phyloP scores from a whole-genome alignment of 2,888 invertebrate species.

The Calephelis perditalis region DNA sequence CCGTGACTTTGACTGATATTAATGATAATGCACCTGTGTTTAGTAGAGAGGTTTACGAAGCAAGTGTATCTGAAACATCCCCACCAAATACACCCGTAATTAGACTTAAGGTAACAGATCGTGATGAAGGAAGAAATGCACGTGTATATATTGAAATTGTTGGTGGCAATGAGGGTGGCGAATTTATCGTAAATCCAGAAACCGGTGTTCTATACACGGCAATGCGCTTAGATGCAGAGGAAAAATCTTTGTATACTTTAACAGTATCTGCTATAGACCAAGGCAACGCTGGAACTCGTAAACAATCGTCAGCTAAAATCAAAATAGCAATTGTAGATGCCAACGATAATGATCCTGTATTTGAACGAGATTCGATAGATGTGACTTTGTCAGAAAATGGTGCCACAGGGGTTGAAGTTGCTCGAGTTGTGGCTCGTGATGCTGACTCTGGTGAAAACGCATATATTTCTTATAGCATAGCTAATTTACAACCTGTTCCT shows the following conservation, averaged over 20 bases:
- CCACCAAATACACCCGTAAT: constrained; percentile 93
- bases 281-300: constrained; percentile 88
- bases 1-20: constrained; percentile 87
- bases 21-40: constrained; percentile 94
- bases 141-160: constrained; percentile 92
- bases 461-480: constrained; percentile 95
- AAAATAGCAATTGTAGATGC: constrained; percentile 93
- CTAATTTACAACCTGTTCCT: constrained; percentile 93
- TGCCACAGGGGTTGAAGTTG: constrained; percentile 89
- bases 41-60: constrained; percentile 91
- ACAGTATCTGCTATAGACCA: constrained; percentile 95
- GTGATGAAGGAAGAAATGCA: constrained; percentile 90
- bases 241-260: constrained; percentile 88
- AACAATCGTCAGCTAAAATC: constrained; percentile 94
- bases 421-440: constrained; percentile 91
- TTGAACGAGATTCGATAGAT: constrained; percentile 83
- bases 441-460: constrained; percentile 96
- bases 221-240: constrained; percentile 89
- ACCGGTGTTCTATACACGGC: constrained; percentile 94
- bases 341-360: constrained; percentile 96
- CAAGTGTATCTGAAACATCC: constrained; percentile 91
- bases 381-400: constrained; percentile 92
- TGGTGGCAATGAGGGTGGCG: constrained; percentile 93
- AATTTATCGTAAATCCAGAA: constrained; percentile 91
- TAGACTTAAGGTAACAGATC: constrained; percentile 90